These are phyloP conservation scores for Cyrtorhinus lividipennis DNA, from an alignment of 1,140 invertebrate genomes.

Conservation along the genomic window DNA sequence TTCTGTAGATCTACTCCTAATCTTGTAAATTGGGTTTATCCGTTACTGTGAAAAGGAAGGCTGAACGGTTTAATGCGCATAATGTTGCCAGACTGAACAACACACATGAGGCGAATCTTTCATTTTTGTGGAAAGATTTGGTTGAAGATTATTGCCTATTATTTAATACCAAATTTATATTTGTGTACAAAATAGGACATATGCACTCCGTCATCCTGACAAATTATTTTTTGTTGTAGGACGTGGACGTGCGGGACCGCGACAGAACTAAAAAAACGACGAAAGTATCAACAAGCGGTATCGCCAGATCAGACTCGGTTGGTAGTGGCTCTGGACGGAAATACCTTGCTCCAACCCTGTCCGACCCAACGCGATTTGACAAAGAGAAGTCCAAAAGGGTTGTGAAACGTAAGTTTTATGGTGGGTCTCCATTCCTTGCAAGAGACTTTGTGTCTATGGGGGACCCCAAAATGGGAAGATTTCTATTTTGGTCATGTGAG, in stretches of 20 bases:
- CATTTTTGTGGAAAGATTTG: too few relatives aligned
- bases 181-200: too few relatives aligned
- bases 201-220: too few relatives aligned
- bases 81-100: too few relatives aligned
- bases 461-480: background rate
- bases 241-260: constrained; percentile 23
- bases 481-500: background rate
- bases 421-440: constrained; percentile 6
- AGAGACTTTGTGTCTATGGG: background rate
- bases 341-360: constrained; percentile 73
- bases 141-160: too few relatives aligned
- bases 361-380: constrained; percentile 61
- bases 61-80: too few relatives aligned
- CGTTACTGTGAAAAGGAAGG: too few relatives aligned
- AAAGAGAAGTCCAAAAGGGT: constrained; percentile 44
- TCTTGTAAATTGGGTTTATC: too few relatives aligned
- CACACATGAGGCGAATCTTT: too few relatives aligned
- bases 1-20: too few relatives aligned
- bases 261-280: constrained; percentile 25
- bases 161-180: too few relatives aligned
- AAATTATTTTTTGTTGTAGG: too few relatives aligned
- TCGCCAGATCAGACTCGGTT: constrained; percentile 60
- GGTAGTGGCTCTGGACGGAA: constrained; percentile 66
- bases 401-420: constrained; percentile 38
- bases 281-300: constrained; percentile 32